A percentile compares a stretch with the other conserved stretches of the same genome.
Evolutionary conservation across 2,797 vertebrate species (phyloP).

Genomic region (Phoxinus dragarum): DNA sequence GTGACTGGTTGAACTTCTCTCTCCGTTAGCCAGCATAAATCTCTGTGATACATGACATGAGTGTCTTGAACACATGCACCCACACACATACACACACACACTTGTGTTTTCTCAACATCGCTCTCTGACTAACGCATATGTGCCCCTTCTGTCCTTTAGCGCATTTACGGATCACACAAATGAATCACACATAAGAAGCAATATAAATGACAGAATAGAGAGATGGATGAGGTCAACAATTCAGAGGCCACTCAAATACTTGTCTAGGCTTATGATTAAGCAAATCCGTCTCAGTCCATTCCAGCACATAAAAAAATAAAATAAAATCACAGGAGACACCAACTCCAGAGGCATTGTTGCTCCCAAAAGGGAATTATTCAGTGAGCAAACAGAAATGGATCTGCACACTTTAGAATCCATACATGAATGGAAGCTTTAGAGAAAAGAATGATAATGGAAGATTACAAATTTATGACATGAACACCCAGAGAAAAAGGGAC

Average conservation of each 20-base stretch:
- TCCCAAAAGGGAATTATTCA: not conserved
- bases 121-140: conserved; percentile 18
- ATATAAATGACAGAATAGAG: conserved; percentile 18
- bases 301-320: not conserved
- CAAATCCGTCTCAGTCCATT: not conserved
- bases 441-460: not conserved
- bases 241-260: not conserved
- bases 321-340: not conserved
- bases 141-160: not conserved
- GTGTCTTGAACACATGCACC: conserved; percentile 29
- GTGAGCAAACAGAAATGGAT: not conserved
- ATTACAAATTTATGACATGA: not conserved
- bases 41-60: conserved; percentile 8
- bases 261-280: not conserved
- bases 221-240: conserved; percentile 14
- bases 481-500: not conserved
- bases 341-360: not conserved
- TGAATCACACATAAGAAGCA: conserved; percentile 9
- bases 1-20: conserved; percentile 13
- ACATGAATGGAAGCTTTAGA: not conserved
- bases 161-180: conserved; percentile 8
- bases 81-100: not conserved
- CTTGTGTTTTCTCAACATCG: not conserved
- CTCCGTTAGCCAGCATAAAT: not conserved
- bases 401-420: not conserved